Base-by-base conservation (phyloP, 2,888 invertebrate species). In the Bellardia bayeri region DNA sequence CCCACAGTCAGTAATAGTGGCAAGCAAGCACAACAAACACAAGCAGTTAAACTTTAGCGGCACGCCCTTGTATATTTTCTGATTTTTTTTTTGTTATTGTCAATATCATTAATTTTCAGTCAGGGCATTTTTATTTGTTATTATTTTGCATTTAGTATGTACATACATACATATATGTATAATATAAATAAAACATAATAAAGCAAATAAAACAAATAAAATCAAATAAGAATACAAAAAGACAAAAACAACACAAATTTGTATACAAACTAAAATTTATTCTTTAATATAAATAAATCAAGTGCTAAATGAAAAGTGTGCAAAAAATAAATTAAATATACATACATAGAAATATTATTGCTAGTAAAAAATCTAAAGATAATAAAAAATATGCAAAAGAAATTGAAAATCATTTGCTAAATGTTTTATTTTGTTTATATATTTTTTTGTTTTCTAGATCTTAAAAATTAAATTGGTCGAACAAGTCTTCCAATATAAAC, bases 1-100 rank as follows among this genome's bases (percentile, higher is more conserved):
- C 74, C 86, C 84, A 84, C 76, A 78, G 37, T 85, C 87, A 87
- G 85, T 85, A 85, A 85, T 79, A 80, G 85, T 87, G 82, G 82
- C 87, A 87, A 76, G 63, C 68, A 82, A 82, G 85, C 79, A 80
- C 78, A 68, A 82, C 79, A 68, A 82, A 30, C 64, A 75, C 79
- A 68, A 82, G 14, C 58, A 75, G 74, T 69, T 45, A 69, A 82
- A 75, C 72, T 63, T 68, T 51, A 61, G 74, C 74, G 87, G 85
- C 87, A 87, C 87, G 82, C 87, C 87, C 87, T 87, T 87, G 79
- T 82, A 71, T 82, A 30, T 72, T 83, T 81, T 82, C 9, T 56
- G 8, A 23, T 56, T 58, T 30, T 23, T 30, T 87, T 81, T 79
- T 23, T 56, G n/a, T 56, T 56, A 13, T 30, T 23, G 30, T 54